phyloP scores from a whole-genome alignment of 1,140 invertebrate species.

The Drosophila pseudoananassae region DNA sequence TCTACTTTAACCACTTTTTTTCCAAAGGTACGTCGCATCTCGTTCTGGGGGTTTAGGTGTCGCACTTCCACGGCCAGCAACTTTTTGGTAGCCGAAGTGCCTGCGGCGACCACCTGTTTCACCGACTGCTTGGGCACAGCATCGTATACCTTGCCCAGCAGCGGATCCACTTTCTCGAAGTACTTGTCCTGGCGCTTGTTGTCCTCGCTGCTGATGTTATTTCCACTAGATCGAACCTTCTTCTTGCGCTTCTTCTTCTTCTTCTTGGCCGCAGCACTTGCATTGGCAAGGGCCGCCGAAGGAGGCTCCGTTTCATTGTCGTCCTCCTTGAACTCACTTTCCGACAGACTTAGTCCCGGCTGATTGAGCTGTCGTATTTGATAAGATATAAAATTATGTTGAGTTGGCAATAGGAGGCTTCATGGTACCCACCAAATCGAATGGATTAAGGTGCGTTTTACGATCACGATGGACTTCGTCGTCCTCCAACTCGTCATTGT shows the following conservation, averaged over 20 bases:
- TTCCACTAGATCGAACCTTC: constrained; percentile 84
- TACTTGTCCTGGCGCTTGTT: constrained; percentile 85
- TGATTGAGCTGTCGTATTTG: constrained; percentile 84
- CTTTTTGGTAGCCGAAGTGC: constrained; percentile 81
- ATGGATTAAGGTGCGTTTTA: constrained; percentile 66
- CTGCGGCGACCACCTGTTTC: constrained; percentile 29
- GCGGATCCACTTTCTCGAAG: constrained; percentile 70
- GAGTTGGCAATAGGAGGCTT: constrained; percentile 29
- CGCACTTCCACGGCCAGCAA: constrained; percentile 88
- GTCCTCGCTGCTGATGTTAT: constrained; percentile 87
- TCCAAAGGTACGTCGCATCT: constrained; percentile 94
- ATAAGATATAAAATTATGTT: constrained; percentile 2
- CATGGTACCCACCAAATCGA: constrained; percentile 55
- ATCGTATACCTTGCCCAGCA: constrained; percentile 67
- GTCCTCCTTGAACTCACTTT: constrained; percentile 89
- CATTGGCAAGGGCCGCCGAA: constrained; percentile 84
- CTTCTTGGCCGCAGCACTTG: constrained; percentile 84
- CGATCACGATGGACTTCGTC: constrained; percentile 79
- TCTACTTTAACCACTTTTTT: constrained; percentile 88
- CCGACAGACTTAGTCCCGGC: constrained; percentile 86
- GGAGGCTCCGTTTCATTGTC: constrained; percentile 88
- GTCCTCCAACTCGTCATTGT: constrained; percentile 83
- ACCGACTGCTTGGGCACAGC: constrained; percentile 58
- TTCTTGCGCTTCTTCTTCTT: constrained; percentile 90
- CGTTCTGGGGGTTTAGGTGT: constrained; percentile 92